phyloP scores from a whole-genome alignment of 2,888 invertebrate genomes.

The Ormia ochracea region DNA sequence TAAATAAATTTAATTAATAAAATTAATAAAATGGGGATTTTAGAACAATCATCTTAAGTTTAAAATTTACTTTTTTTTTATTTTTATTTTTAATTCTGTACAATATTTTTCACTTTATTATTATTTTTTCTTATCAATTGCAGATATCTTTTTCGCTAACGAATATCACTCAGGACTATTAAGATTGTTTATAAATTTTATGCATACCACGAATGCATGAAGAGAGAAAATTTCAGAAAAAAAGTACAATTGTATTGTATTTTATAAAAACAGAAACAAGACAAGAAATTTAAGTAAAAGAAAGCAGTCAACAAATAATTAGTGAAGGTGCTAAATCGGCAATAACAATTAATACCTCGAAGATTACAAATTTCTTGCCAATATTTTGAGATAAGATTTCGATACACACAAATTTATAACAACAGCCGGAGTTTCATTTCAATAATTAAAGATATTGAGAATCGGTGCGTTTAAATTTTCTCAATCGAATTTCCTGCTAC shows the following conservation, averaged over 20 bases:
- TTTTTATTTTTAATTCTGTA: neutral
- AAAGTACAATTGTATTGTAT: too few relatives aligned
- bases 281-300: neutral
- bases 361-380: slow-evolving; percentile 40
- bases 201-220: too few relatives aligned
- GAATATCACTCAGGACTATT: slow-evolving; percentile 39
- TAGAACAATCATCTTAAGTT: too few relatives aligned
- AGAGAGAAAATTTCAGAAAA: slow-evolving; percentile 54
- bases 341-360: slow-evolving; percentile 34
- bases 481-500: neutral
- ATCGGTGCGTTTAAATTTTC: neutral
- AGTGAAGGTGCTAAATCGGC: slow-evolving; percentile 46
- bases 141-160: slow-evolving; percentile 73
- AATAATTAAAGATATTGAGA: neutral
- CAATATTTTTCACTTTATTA: slow-evolving; percentile 25
- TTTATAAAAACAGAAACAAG: neutral
- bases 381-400: slow-evolving; percentile 33
- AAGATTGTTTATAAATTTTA: slow-evolving; percentile 61
- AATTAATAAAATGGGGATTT: too few relatives aligned
- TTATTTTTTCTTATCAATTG: slow-evolving; percentile 61
- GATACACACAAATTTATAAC: neutral
- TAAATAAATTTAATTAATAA: too few relatives aligned
- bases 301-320: slow-evolving; percentile 11
- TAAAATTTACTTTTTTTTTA: neutral
- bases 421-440: slow-evolving; percentile 2